These are phyloP conservation scores for Cyrtonyx montezumae DNA, from an alignment of 2,113 vertebrate genomes.

Conservation along the genomic window DNA sequence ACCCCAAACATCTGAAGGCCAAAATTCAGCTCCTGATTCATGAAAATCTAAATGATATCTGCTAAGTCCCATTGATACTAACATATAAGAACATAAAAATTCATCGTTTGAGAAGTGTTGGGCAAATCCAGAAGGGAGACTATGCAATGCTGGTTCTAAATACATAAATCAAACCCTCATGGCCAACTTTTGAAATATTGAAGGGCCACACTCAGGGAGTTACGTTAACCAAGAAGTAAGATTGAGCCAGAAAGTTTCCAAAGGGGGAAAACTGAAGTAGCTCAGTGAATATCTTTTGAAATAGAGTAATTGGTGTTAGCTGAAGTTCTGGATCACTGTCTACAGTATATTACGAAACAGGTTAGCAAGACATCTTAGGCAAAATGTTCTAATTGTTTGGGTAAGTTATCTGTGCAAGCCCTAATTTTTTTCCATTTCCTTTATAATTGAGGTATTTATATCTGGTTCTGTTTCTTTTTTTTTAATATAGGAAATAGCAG, in stretches of 20 bases:
- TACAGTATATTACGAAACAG: background rate
- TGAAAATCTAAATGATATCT: background rate
- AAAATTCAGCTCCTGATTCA: background rate
- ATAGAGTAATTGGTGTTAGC: background rate
- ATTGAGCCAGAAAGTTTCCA: background rate
- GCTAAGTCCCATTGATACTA: background rate
- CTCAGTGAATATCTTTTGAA: background rate
- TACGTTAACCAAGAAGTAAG: background rate
- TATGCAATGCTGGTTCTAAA: background rate
- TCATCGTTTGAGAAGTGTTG: background rate
- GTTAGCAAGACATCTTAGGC: background rate
- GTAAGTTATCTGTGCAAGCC: background rate
- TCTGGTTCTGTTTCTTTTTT: background rate
- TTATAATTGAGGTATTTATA: background rate
- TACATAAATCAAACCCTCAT: conserved; percentile 6
- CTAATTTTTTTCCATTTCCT: background rate
- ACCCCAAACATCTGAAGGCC: background rate
- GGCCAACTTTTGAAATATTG: conserved; percentile 5
- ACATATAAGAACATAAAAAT: background rate
- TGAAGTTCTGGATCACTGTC: background rate
- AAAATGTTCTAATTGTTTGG: background rate
- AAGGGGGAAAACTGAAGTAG: background rate
- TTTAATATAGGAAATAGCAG: background rate
- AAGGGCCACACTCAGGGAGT: background rate
- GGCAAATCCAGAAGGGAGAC: conserved; percentile 13